Base-by-base conservation (phyloP, 1,140 invertebrate genomes). In the Drosophila persimilis region DNA sequence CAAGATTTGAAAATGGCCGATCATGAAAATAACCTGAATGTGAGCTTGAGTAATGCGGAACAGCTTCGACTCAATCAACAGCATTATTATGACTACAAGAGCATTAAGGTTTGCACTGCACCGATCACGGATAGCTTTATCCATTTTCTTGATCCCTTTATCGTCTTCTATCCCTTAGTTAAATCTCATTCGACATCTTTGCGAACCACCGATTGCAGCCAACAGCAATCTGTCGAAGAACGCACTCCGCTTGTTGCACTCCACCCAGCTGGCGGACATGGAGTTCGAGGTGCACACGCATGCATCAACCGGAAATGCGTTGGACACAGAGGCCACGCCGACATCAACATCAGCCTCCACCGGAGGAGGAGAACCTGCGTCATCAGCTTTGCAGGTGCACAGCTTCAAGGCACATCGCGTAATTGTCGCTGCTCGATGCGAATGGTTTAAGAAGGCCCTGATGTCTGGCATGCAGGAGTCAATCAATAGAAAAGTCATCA, bases 391-490 rank as follows among this genome's bases (percentile, higher is more conserved):
- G 24, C 85, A 91, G 41, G 73, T 81, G 17, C 86, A 88, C 58
- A 92, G 77, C 62, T 92, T 93, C 50, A 89, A 92, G 66, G 94
- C 94, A 3, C 95, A 95, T 83, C 92, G 95, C 60, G 94, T 95
- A 5, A 93, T 95, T 39, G 93, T 95, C 6, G 94, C 95, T 26
- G 92, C 94, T 0, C 76, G 90, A 48, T 95, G 95, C 91, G 94
- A 95, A 80, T 95, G 95, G 94, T 95, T 95, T 89, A 91, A 94
- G 39, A 92, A 94, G 65, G 95, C 95, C 0, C 83, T 95, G 2
- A 92, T 95, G 24, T 95, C 94, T 61, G 95, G 95, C 35, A 95
- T 95, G 95, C 92, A 93, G 80, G 95, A 95, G 91, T 94, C 94
- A 3, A 95, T 95, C 66, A 93, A 95, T 79, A 94, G 94, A 77